Conservation (phyloP, 2,888 invertebrate genomes). For the Caenorhabditis zanzibari region DNA sequence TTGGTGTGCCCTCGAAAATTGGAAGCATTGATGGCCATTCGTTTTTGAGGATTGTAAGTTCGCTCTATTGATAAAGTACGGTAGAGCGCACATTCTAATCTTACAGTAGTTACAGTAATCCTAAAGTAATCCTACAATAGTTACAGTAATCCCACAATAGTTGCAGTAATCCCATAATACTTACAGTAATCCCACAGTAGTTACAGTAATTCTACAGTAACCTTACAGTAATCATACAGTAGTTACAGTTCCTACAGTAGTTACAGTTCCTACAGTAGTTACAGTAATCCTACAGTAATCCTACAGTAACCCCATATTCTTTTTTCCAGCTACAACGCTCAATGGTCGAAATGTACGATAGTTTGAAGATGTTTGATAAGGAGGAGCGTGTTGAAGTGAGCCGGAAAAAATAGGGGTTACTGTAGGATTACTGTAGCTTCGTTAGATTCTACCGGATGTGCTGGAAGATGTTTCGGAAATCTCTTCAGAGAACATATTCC, state of each 20-base stretch:
- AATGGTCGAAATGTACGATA: slow-evolving; percentile 37
- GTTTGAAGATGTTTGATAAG: slow-evolving; percentile 38
- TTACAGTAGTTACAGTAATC: too few relatives aligned
- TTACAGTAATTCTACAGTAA: too few relatives aligned
- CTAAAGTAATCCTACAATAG: too few relatives aligned
- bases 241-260: too few relatives aligned
- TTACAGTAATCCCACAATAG: too few relatives aligned
- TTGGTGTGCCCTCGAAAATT: slow-evolving; percentile 46
- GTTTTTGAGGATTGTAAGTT: slow-evolving; percentile 57
- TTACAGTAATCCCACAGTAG: too few relatives aligned
- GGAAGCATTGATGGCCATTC: slow-evolving; percentile 69
- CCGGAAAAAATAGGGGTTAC: neutral
- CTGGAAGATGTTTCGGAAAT: slow-evolving; percentile 34
- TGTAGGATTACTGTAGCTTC: neutral
- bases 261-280: too few relatives aligned
- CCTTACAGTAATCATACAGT: too few relatives aligned
- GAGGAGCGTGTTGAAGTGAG: slow-evolving; percentile 9
- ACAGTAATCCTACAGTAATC: neutral
- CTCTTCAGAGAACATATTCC: neutral
- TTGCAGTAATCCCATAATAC: too few relatives aligned
- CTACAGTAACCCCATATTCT: neutral
- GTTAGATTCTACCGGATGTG: too few relatives aligned
- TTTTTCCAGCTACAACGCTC: slow-evolving; percentile 46
- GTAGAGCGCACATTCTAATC: slow-evolving; percentile 8
- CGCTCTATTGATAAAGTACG: neutral